Evolutionary conservation across 2,888 invertebrate species (phyloP).

Genomic region (Apamea epomidion): DNA sequence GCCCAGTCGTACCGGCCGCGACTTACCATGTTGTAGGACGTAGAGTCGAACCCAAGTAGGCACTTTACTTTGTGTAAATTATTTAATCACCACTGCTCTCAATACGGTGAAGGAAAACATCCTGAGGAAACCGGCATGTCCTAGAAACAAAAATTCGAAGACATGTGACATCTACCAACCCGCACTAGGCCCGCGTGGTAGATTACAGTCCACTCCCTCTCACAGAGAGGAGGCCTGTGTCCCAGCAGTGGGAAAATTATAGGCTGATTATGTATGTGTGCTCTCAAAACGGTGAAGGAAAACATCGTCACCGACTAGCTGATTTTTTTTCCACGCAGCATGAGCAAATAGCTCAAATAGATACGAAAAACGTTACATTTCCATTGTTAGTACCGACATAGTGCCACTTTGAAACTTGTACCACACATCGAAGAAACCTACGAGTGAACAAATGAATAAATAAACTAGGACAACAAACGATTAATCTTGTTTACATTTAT

Average conservation of each 20-base stretch:
- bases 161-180: no score
- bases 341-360: not conserved
- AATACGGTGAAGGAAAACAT: no score
- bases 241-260: no score
- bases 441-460: slow-evolving; percentile 18
- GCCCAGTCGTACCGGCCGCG: not conserved
- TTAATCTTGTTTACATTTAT: slow-evolving; percentile 54
- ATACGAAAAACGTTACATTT: not conserved
- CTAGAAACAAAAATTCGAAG: no score
- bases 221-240: no score
- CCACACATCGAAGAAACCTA: slow-evolving; percentile 27
- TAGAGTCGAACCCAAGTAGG: not conserved
- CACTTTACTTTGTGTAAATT: not conserved
- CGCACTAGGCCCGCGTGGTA: no score
- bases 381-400: not conserved
- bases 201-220: no score
- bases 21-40: no score
- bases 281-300: not conserved
- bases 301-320: not conserved
- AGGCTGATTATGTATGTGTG: no score
- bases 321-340: not conserved
- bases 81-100: not conserved
- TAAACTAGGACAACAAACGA: slow-evolving; percentile 41
- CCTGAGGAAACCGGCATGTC: no score
- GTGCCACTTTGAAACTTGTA: not conserved